Percentiles rank a stretch among this genome's conserved stretches.
phyloP scores from a whole-genome alignment of 2,888 invertebrate species.

The Euplagia quadripunctaria region DNA sequence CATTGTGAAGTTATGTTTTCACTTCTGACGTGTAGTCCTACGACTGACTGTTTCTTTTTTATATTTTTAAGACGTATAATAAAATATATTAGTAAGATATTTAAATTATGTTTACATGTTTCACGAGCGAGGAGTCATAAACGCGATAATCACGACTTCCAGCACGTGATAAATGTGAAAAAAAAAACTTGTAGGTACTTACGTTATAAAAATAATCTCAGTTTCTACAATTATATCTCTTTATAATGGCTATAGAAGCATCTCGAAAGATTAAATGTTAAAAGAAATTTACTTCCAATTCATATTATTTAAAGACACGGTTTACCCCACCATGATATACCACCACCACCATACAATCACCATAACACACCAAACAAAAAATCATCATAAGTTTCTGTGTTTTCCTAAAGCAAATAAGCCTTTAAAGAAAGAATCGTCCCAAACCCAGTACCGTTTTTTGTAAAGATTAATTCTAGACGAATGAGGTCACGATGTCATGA shows the following conservation, averaged over 20 bases:
- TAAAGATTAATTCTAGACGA: conserved; percentile 29
- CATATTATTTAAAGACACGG: too few relatives aligned
- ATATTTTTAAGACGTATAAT: background rate
- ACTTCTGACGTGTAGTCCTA: too few relatives aligned
- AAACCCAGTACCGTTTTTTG: background rate
- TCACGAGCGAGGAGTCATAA: conserved; percentile 11
- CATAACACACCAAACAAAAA: too few relatives aligned
- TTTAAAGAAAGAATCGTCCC: background rate
- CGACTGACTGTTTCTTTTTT: background rate
- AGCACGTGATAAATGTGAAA: conserved; percentile 18
- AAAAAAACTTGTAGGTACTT: background rate
- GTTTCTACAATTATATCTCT: too few relatives aligned
- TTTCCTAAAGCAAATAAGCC: background rate
- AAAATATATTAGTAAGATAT: background rate
- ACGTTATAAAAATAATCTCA: too few relatives aligned
- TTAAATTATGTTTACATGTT: conserved; percentile 5
- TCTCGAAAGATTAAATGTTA: too few relatives aligned
- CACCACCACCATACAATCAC: too few relatives aligned
- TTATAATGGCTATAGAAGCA: too few relatives aligned
- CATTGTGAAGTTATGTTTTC: too few relatives aligned
- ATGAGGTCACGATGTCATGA: conserved; percentile 32
- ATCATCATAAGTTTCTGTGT: too few relatives aligned
- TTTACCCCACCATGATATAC: too few relatives aligned
- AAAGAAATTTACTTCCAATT: too few relatives aligned
- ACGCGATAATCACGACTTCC: conserved; percentile 21